Evolutionary conservation across 2,113 vertebrate species (phyloP), one percentile per base, ranked within the genome.

Genomic region (Micromys minutus): DNA sequence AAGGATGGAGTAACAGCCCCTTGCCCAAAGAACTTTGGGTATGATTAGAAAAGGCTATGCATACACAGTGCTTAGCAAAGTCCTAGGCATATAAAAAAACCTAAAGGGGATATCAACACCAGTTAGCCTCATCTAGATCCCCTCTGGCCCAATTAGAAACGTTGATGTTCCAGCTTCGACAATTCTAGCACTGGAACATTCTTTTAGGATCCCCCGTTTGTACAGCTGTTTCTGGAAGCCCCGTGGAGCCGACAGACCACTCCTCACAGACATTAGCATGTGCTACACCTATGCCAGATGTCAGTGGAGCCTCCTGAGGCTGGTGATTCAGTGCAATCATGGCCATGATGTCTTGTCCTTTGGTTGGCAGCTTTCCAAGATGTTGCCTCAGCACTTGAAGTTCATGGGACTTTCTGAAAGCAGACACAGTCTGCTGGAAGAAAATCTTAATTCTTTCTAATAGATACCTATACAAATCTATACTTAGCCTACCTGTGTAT

Each of bases 51-150:
- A 22, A 42, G 26, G 22, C 36, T 57, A 39, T 0, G 0, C 1
- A 0, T 11, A 16, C 26, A 10, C 5, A 45, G 76, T 1, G 0
- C 34, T 90, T 8, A 65, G 45, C 47, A 5, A 45, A 26, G 39
- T 11, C 45, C 15, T 0, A 39, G 15, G 65, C 42, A 1, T 19
- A 5, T 3, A 71, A 34, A 50, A 7, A 65, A 36, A n/a, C 21
- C 16, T 0, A 29, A 0, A 1, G 19, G 2, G 2, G 7, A 1
- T 16, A 65, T 9, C 4, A 5, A 61, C 0, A 17, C 16, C 10
- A 24, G 65, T 45, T 4, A 22, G 59, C 39, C 17, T 17, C 4
- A 84, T 34, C 0, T 0, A 26, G 47, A 31, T 3, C 72, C 50
- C 17, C n/a, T 26, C 63, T 16, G 11, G 26, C n/a, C 50, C 7